Evolutionary conservation across 2,797 vertebrate species (phyloP), one percentile per base, ranked within the genome.

Genomic region (Sebastes iracundus): DNA sequence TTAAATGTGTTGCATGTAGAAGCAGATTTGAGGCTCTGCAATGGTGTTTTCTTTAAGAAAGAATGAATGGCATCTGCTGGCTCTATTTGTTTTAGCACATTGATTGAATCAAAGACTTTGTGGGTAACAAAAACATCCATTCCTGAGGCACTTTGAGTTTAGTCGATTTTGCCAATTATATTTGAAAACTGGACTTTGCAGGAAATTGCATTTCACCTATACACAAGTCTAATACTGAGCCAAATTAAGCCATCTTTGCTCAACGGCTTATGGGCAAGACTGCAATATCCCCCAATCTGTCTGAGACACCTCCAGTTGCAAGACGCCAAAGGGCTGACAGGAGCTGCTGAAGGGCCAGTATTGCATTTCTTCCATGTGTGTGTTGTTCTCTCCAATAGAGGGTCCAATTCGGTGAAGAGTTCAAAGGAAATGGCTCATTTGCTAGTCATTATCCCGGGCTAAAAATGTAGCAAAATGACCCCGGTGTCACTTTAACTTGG

Each of bases 161-260:
- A 68, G 77, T 68, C 35, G 9, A 75, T 81, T 58, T 66, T 53
- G 62, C 59, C 77, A 83, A 82, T 87, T 86, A 86, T 49, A 80
- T 60, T 25, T 63, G 38, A 75, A 68, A 82, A 60, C 59, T 79
- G 59, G 59, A 72, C 62, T 27, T 66, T 62, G 56, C 70, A 77
- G 35, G 16, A 72, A 61, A 72, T 81, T 82, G 38, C 22, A 46
- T 84, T 81, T 52, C 32, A 18, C 38, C 6, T 53, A 20, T 18
- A 5, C 27, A 60, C 20, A 7, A 20, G 22, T 56, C 60, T 35
- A 18, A 66, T 55, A 53, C 20, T 38, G 42, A 65, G 32, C n/a
- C 67, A 71, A 75, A 77, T 79, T 14, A 73, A 62, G 22, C 59
- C 52, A 30, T 77, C 33, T 65, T 56, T 74, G 79, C 28, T 32